Evolutionary conservation across 2,797 vertebrate species (phyloP).

Genomic region (Hydrophis major): DNA sequence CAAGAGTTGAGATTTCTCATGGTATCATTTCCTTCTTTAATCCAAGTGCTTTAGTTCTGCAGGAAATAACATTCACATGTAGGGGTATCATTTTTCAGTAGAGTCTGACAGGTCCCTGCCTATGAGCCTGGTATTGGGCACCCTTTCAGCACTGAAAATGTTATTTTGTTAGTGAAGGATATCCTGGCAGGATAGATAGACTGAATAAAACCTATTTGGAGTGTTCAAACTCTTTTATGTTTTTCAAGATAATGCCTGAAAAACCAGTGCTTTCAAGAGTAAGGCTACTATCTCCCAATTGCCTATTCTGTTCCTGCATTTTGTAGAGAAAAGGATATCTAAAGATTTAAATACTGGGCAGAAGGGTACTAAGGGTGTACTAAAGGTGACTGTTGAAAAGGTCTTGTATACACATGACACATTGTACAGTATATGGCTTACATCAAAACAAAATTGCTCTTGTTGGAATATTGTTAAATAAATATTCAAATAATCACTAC

Average conservation of each 20-base stretch:
- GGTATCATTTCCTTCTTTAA: not conserved
- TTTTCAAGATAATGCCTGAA: not conserved
- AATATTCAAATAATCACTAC: conserved; percentile 17
- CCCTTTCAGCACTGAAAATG: not conserved
- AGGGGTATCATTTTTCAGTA: not conserved
- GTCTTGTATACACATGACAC: not conserved
- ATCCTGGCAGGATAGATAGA: not conserved
- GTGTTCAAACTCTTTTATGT: not conserved
- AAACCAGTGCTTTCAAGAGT: not conserved
- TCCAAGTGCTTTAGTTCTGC: not conserved
- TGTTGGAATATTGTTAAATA: conserved; percentile 11
- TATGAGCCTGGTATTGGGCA: not conserved
- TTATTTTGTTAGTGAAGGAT: not conserved
- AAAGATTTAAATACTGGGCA: not conserved
- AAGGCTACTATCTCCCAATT: not conserved
- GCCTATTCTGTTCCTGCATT: not conserved
- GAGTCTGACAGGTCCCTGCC: not conserved
- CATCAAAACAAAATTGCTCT: not conserved
- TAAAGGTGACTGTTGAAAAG: not conserved
- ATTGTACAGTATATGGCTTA: not conserved
- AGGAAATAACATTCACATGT: not conserved
- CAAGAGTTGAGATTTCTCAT: not conserved
- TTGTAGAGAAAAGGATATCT: not conserved
- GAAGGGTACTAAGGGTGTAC: not conserved
- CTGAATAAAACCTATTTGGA: not conserved